Conservation (phyloP, 1,140 invertebrate species). For the Mycetomoellerius zeteki region DNA sequence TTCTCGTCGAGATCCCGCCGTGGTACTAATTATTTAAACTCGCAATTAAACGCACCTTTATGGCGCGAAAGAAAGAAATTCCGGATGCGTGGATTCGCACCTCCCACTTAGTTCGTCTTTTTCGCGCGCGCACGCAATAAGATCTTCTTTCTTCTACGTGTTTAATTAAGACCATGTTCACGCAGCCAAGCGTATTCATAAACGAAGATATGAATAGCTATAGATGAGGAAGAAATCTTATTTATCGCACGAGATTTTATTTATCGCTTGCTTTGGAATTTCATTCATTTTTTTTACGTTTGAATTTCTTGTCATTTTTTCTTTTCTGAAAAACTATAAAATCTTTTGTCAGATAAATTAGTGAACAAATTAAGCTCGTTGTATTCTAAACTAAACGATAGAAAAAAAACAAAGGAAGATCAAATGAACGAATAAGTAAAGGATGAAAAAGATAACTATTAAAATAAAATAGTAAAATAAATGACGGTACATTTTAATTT, state of each 20-base stretch:
- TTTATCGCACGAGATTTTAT: not conserved
- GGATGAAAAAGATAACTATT: too few relatives aligned
- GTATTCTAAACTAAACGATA: too few relatives aligned
- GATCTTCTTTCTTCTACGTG: slow-evolving; percentile 39
- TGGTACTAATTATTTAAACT: slow-evolving; percentile 81
- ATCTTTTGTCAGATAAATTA: too few relatives aligned
- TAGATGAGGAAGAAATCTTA: not conserved
- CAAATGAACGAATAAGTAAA: too few relatives aligned
- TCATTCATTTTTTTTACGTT: not conserved
- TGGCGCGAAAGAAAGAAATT: slow-evolving; percentile 77
- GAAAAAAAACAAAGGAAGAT: too few relatives aligned
- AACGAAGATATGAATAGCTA: not conserved
- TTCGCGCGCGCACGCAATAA: slow-evolving; percentile 49
- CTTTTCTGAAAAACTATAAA: too few relatives aligned
- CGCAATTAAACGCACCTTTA: slow-evolving; percentile 78
- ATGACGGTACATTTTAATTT: too few relatives aligned
- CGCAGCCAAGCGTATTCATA: not conserved
- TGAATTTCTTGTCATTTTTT: not conserved
- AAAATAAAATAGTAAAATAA: too few relatives aligned
- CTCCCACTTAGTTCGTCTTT: slow-evolving; percentile 74
- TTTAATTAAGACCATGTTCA: slow-evolving; percentile 54
- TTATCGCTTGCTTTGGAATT: too few relatives aligned
- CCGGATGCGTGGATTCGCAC: slow-evolving; percentile 82
- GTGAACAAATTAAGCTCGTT: too few relatives aligned
- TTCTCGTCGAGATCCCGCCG: slow-evolving; percentile 57